phyloP scores from a whole-genome alignment of 2,888 invertebrate genomes.

The Lepidocyrtinus sp. region DNA sequence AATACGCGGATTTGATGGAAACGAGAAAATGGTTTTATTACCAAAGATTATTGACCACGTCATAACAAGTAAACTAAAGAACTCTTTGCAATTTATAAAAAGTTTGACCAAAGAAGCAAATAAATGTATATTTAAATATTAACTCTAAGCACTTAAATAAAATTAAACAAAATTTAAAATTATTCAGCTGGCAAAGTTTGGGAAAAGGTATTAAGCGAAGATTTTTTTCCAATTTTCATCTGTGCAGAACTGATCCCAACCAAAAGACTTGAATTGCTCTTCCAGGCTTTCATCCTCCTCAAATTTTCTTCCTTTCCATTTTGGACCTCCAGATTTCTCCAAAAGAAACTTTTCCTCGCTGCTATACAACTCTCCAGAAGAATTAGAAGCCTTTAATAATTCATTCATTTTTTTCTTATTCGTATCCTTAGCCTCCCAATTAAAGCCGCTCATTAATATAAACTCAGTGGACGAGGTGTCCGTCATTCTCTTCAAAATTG shows the following conservation, averaged over 20 bases:
- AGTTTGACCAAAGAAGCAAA: not conserved
- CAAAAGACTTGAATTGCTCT: constrained; percentile 37
- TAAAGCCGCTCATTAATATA: constrained; percentile 46
- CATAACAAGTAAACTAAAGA: no score
- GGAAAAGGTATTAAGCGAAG: constrained; percentile 33
- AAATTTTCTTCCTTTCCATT: constrained; percentile 55
- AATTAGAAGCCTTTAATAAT: constrained; percentile 35
- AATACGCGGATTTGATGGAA: no score
- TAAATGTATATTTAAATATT: no score
- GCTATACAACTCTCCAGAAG: constrained; percentile 54
- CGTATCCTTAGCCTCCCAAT: constrained; percentile 56
- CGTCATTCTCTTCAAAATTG: constrained; percentile 48
- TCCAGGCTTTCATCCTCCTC: constrained; percentile 41
- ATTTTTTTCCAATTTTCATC: constrained; percentile 50
- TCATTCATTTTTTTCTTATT: constrained; percentile 59
- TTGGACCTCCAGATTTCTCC: constrained; percentile 43
- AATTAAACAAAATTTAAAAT: no score
- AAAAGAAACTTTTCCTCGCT: constrained; percentile 51
- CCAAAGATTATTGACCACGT: no score
- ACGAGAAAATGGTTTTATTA: no score
- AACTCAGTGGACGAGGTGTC: constrained; percentile 37
- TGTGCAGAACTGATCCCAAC: constrained; percentile 43
- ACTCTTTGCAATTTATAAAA: no score
- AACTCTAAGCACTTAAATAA: no score
- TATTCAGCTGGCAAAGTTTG: no score